These are phyloP conservation scores for Callinectes sapidus DNA, from an alignment of 2,888 invertebrate genomes.

Conservation along the genomic window DNA sequence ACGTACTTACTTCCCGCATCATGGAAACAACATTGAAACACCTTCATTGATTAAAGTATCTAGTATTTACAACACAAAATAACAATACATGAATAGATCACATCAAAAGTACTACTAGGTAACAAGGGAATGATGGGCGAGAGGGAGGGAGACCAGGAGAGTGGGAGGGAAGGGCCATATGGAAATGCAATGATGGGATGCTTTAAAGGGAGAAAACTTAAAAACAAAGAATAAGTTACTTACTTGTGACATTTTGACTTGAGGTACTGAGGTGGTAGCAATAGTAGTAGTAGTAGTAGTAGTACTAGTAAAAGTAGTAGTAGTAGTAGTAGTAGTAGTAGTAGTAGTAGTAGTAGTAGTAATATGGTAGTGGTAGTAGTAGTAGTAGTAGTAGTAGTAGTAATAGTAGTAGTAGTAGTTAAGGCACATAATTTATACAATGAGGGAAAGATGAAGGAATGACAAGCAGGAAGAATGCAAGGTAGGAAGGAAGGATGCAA, in stretches of 20 bases:
- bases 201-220: background rate
- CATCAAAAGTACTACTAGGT: background rate
- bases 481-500: background rate
- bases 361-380: conserved; percentile 6
- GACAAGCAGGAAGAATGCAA: background rate
- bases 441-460: background rate
- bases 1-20: background rate
- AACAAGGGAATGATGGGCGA: background rate
- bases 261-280: background rate
- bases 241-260: background rate
- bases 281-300: conserved; percentile 11
- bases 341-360: conserved; percentile 28
- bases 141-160: background rate
- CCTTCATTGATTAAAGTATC: background rate
- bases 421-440: background rate
- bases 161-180: background rate
- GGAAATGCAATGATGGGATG: background rate
- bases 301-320: conserved; percentile 10
- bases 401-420: conserved; percentile 35
- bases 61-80: conserved; percentile 5
- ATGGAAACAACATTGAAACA: conserved; percentile 16
- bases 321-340: background rate
- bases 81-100: background rate
- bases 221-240: background rate
- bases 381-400: too few species aligned